Evolutionary conservation across 2,797 vertebrate species (phyloP).

Genomic region (Eleutherodactylus coqui): DNA sequence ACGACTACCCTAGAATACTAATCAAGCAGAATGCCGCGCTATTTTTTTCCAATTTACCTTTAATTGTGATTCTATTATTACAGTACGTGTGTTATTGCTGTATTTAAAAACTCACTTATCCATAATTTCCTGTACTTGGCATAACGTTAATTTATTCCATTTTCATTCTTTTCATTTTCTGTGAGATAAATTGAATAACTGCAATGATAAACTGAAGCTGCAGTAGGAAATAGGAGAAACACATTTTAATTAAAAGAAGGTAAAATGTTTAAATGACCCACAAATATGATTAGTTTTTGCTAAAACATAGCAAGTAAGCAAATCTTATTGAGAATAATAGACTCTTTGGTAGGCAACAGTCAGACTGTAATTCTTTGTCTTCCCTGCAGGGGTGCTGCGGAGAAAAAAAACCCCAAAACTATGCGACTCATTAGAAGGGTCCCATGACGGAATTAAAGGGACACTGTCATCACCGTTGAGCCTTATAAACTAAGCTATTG

Average conservation of each 20-base stretch:
- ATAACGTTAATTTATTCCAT: conserved; percentile 35
- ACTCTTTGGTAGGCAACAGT: background rate
- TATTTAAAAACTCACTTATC: conserved; percentile 26
- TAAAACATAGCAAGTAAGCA: background rate
- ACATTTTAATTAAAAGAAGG: conserved; percentile 15
- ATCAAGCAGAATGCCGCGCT: background rate
- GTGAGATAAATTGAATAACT: conserved; percentile 29
- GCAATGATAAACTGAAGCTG: conserved; percentile 13
- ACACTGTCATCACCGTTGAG: no score
- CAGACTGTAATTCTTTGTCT: background rate
- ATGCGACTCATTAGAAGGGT: background rate
- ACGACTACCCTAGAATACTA: conserved; percentile 13
- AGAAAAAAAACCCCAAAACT: background rate
- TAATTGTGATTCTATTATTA: conserved; percentile 46
- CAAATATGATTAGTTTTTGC: background rate
- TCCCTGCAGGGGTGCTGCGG: background rate
- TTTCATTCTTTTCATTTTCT: conserved; percentile 22
- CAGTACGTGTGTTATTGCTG: background rate
- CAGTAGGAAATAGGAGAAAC: background rate
- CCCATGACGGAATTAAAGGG: no score
- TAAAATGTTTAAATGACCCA: conserved; percentile 11
- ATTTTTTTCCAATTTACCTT: conserved; percentile 31
- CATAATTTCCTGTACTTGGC: conserved; percentile 22
- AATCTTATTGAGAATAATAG: background rate
- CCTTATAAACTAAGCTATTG: no score